phyloP scores from a whole-genome alignment of 2,113 vertebrate genomes.

The Fulica atra region DNA sequence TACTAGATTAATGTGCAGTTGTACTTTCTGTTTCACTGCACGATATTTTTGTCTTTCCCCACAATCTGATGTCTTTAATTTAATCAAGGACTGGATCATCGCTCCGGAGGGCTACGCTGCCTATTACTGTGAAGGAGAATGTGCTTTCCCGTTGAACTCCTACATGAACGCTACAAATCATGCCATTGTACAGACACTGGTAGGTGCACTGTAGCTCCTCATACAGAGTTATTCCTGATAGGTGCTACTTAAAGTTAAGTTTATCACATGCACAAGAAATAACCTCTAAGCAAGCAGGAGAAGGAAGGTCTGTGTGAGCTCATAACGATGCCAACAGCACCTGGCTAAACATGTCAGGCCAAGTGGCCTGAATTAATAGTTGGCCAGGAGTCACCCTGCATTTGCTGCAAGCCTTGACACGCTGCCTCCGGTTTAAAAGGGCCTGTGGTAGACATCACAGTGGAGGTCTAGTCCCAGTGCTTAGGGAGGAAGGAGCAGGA shows the following conservation, averaged over 20 bases:
- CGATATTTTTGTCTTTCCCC: background rate
- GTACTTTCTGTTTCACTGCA: background rate
- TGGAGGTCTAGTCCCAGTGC: background rate
- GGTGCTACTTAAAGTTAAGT: background rate
- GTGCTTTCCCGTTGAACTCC: slow-evolving; percentile 94
- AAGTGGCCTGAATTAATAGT: background rate
- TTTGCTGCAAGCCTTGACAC: slow-evolving; percentile 1
- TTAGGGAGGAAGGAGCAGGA: background rate
- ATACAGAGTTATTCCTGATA: background rate
- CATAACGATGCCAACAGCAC: background rate
- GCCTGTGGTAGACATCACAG: background rate
- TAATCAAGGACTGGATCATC: slow-evolving; percentile 95
- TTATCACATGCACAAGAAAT: background rate
- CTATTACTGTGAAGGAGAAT: slow-evolving; percentile 97
- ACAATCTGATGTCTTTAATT: background rate
- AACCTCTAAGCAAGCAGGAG: background rate
- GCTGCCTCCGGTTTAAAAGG: background rate
- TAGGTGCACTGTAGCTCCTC: slow-evolving; percentile 68
- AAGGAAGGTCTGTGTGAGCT: background rate
- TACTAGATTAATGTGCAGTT: background rate
- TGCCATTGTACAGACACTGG: slow-evolving; percentile 97
- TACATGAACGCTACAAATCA: slow-evolving; percentile 99
- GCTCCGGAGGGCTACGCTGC: slow-evolving; percentile 95
- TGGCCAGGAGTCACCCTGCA: background rate
- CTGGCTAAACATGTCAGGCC: background rate